A percentile compares a stretch with the other conserved stretches of the same genome.
Conservation (phyloP, 2,113 vertebrate species). For the Rhinichthys klamathensis region DNA sequence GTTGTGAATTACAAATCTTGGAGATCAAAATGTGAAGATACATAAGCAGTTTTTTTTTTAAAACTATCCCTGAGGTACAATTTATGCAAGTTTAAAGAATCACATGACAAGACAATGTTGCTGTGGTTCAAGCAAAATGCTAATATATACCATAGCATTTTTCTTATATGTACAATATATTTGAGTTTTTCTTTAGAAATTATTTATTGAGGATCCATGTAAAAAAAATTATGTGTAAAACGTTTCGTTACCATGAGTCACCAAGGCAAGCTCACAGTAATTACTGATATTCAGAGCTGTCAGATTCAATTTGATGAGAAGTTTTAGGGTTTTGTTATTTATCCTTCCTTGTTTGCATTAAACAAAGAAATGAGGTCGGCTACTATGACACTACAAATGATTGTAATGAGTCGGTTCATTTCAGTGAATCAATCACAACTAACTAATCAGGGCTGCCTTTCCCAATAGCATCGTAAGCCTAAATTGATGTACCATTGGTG, state of each 20-base stretch:
- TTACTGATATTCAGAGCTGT: too few species aligned
- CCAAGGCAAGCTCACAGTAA: too few species aligned
- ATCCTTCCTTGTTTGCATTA: background rate
- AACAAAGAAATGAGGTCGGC: background rate
- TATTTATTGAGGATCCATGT: background rate
- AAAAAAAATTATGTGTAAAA: too few species aligned
- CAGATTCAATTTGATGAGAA: too few species aligned
- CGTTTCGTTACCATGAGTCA: too few species aligned
- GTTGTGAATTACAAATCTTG: conserved; percentile 87
- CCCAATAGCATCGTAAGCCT: too few species aligned
- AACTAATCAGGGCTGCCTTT: too few species aligned
- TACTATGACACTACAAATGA: too few species aligned
- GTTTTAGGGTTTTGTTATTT: background rate
- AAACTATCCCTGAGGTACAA: background rate
- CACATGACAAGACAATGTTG: background rate
- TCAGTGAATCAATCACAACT: too few species aligned
- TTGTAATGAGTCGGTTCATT: too few species aligned
- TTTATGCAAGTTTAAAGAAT: background rate
- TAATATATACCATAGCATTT: background rate
- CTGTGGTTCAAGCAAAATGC: background rate
- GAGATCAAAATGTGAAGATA: conserved; percentile 74
- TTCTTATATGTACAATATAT: background rate
- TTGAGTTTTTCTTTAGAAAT: background rate
- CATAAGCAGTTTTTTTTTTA: conserved; percentile 42
- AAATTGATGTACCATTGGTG: too few species aligned